A percentile compares a stretch with the other conserved stretches of the same genome.
phyloP scores from a whole-genome alignment of 92 coral and sea anemone genomes.

The Palythoa caribaeorum region DNA sequence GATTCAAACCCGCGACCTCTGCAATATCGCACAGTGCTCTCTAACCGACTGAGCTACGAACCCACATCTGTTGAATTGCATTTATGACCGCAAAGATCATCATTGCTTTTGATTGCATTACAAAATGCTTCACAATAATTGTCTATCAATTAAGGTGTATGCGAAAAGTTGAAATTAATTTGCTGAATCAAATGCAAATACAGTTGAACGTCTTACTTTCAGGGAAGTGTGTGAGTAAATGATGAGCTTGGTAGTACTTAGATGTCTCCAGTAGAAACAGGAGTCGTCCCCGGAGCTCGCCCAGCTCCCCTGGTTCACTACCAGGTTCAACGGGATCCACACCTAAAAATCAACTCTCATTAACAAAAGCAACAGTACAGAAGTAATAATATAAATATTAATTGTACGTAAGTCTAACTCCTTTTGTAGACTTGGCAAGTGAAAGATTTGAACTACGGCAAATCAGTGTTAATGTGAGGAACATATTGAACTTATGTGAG shows the following conservation, averaged over 20 bases:
- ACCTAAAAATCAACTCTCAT: constrained; percentile 43
- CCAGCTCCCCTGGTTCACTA: constrained; percentile 98
- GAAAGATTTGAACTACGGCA: neutral
- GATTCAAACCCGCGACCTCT: no score
- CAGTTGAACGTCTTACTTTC: constrained; percentile 75
- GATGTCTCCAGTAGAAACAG: constrained; percentile 91
- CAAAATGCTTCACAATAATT: neutral
- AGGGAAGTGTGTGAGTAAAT: constrained; percentile 92
- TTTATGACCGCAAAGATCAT: no score
- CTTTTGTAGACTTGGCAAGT: no score
- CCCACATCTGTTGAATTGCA: no score
- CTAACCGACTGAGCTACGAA: no score
- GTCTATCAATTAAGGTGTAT: neutral
- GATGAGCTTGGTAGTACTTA: constrained; percentile 92
- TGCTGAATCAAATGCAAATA: neutral
- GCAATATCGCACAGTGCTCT: no score
- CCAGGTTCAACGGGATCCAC: constrained; percentile 91
- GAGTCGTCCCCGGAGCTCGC: constrained; percentile 93
- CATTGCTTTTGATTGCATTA: no score
- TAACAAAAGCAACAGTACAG: neutral
- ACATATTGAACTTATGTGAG: no score
- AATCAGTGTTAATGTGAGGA: no score
- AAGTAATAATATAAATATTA: neutral
- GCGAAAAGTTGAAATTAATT: neutral
- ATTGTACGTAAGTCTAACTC: no score